Evolutionary conservation across 2,888 invertebrate species (phyloP), one percentile per base, ranked within the genome.

Genomic region (Toxonevra muliebris): DNA sequence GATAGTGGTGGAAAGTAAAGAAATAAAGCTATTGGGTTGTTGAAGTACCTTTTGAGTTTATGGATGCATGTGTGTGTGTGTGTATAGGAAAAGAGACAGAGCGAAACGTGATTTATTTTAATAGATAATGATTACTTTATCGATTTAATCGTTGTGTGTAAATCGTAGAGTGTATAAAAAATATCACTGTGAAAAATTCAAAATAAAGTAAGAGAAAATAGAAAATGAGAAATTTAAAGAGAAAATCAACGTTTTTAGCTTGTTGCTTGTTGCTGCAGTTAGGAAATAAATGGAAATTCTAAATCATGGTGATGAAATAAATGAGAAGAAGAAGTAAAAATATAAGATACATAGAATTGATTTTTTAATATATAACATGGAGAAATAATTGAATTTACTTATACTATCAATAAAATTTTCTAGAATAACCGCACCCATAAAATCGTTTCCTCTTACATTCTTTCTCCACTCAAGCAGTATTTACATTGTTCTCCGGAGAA

Each of bases 121-220:
- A 78, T 79, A 77, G 77, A 78, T 80, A 78, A 81, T 80, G 77
- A 81, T 81, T 77, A 79, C 72, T 76, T 76, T 76, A 80, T 81
- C 76, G 79, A 79, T 81, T 80, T 76, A 68, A 74, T 54, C 12
- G 41, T n/a, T 19, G 48, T 12, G 30, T 30, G 30, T 7, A 7
- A 53, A 19, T 17, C 17, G 19, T 48, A 48, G 45, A 45, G 48
- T 15, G 9, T n/a, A 48, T 48, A 8, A 15, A 48, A 48, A 48
- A 15, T 48, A 15, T 48, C 15, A n/a, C 5, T 8, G 48, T 9
- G 1, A n/a, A 4, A 13, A 5, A 48, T 10, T 10, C 15, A 5
- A 8, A 15, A 8, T 5, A 48, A 48, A 12, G 11, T 10, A 15
- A 4, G 8, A 7, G 48, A 30, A 30, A 30, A 30, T 30, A 30